Evolutionary conservation across 2,888 invertebrate species (phyloP).

Genomic region (Drosophila colorata): DNA sequence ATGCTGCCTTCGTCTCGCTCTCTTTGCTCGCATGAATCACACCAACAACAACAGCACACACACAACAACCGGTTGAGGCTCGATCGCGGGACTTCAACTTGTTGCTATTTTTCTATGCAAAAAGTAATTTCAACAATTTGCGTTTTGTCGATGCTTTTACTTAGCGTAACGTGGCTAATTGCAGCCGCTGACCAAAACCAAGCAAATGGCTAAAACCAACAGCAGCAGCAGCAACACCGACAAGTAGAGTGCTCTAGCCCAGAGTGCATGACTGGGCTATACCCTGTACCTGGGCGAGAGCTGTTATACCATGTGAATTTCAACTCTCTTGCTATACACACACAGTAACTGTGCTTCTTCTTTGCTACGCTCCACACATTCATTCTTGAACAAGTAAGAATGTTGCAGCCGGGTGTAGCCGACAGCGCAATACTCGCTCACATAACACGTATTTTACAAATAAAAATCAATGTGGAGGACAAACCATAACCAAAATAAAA

Average conservation of each 20-base stretch:
- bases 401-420: too few relatives aligned
- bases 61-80: constrained; percentile 41
- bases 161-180: constrained; percentile 69
- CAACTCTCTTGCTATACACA: too few relatives aligned
- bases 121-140: constrained; percentile 46
- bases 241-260: not conserved
- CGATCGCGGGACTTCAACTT: constrained; percentile 40
- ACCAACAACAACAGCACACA: constrained; percentile 7
- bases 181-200: constrained; percentile 25
- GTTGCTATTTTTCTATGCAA: constrained; percentile 22
- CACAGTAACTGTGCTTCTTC: too few relatives aligned
- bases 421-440: too few relatives aligned
- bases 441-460: too few relatives aligned
- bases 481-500: too few relatives aligned
- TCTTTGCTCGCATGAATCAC: constrained; percentile 36
- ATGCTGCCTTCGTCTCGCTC: not conserved
- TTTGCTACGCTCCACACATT: too few relatives aligned
- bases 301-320: too few relatives aligned
- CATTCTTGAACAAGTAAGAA: too few relatives aligned
- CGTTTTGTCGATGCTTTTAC: constrained; percentile 38
- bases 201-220: constrained; percentile 16
- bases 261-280: not conserved
- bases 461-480: too few relatives aligned
- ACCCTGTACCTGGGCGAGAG: not conserved
- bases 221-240: constrained; percentile 2